A percentile compares a stretch with the other conserved stretches of the same genome.
Conservation (phyloP, 2,888 invertebrate species). For the Fragum whitleyi region DNA sequence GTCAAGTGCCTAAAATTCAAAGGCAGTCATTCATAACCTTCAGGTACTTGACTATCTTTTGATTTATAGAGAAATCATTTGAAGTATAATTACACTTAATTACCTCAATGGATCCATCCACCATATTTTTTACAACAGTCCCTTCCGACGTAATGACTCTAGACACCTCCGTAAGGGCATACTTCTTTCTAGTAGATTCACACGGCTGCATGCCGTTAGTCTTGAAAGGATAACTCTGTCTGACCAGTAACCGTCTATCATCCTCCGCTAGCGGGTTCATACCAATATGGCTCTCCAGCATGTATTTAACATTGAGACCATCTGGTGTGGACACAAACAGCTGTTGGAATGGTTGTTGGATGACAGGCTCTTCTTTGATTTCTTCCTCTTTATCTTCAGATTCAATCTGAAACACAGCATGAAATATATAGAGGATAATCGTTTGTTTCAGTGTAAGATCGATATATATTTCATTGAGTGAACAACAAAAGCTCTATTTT, state of each 20-base stretch:
- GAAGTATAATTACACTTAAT: too few species aligned
- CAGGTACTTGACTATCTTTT: too few species aligned
- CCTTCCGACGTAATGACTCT: slow-evolving; percentile 83
- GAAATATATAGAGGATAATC: neutral
- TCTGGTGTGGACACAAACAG: slow-evolving; percentile 83
- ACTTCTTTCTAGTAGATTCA: slow-evolving; percentile 76
- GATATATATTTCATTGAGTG: too few species aligned
- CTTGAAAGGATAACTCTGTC: slow-evolving; percentile 83
- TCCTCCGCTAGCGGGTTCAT: slow-evolving; percentile 75
- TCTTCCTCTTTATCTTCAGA: slow-evolving; percentile 65
- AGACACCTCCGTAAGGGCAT: slow-evolving; percentile 79
- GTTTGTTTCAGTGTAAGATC: too few species aligned
- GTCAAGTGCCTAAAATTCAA: too few species aligned
- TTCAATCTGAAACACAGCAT: slow-evolving; percentile 35
- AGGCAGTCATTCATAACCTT: too few species aligned
- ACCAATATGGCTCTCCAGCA: slow-evolving; percentile 81
- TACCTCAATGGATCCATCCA: slow-evolving; percentile 83
- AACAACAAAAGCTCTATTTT: too few species aligned
- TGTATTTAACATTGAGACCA: slow-evolving; percentile 81
- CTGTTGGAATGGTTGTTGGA: slow-evolving; percentile 81
- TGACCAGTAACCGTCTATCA: slow-evolving; percentile 78
- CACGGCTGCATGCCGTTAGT: slow-evolving; percentile 80
- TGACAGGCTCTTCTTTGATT: slow-evolving; percentile 64
- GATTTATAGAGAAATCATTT: too few species aligned
- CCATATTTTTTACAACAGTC: slow-evolving; percentile 83